Base-by-base conservation (phyloP, 1,140 invertebrate genomes). In the Philaenus spumarius region DNA sequence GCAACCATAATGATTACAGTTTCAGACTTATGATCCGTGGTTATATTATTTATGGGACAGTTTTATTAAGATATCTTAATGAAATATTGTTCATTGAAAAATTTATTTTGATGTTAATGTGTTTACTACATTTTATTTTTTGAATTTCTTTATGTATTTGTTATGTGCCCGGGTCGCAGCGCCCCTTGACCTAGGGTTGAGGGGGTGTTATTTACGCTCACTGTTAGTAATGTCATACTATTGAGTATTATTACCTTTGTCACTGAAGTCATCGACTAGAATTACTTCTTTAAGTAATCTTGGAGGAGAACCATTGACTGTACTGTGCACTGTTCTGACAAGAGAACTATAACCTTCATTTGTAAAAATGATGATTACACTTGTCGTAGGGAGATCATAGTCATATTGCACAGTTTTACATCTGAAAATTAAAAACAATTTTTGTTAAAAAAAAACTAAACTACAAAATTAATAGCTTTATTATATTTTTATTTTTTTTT, bases 361-460 rank as follows among this genome's bases (percentile, higher is more conserved):
- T 71, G 93, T 91, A 72, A 96, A 98, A 42, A 95, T 94, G 23
- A 97, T 86, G 40, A 98, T 83, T 14, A 97, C 84, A 71, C 89
- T 87, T n/a, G 86, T 90, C 12, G 81, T 84, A 1, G 91, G 92
- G 46, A 97, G 71, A 14, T 83, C 77, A 51, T 77, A 75, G 60
- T 88, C 75, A 69, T 97, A 97, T 56, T 79, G 79, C 64, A 88
- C 82, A 26, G 77, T 81, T 64, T 79, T 80, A 69, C 94, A 95
- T 15, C 80, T 82, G 50, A 65, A 79, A 80, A 64, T 15, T 45
- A 23, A 46, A 45, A 24, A 17, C 23, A 53, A 30, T 30, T 30
- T 30, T 42, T 42, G 14, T n/a, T 19, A 15, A 42, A 14, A 19
- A 5, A 19, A 3, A 42, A 15, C 19, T 5, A 42, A 42, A n/a